A percentile compares a stretch with the other conserved stretches of the same genome.
These are phyloP conservation scores for Spongilla lacustris DNA, from an alignment of 37 sponge, comb jelly and placozoan genomes.

Conservation along the genomic window DNA sequence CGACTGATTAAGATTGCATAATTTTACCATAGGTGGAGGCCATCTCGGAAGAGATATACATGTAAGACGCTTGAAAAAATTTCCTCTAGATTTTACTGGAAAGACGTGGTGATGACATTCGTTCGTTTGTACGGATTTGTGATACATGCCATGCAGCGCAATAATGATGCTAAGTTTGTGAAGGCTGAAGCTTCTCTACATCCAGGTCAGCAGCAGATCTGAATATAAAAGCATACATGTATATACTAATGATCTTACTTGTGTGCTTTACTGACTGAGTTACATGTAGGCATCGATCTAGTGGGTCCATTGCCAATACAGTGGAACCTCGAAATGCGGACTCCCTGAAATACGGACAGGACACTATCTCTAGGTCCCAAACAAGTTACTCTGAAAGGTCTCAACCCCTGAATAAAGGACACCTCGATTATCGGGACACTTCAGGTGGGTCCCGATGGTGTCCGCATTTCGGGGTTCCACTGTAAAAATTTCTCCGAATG, in stretches of 20 bases:
- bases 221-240: not conserved
- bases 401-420: too few relatives aligned
- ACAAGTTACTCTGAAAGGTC: too few relatives aligned
- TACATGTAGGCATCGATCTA: conserved; percentile 50
- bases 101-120: not conserved
- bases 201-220: conserved; percentile 15
- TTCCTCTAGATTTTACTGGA: conserved; percentile 19
- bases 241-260: not conserved
- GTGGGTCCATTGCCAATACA: conserved; percentile 35
- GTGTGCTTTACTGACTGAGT: conserved; percentile 16
- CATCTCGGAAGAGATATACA: conserved; percentile 52
- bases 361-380: too few relatives aligned
- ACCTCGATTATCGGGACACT: too few relatives aligned
- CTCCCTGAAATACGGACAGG: too few relatives aligned
- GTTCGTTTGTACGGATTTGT: conserved; percentile 12
- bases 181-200: conserved; percentile 20
- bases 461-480: too few relatives aligned
- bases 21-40: conserved; percentile 13
- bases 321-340: conserved; percentile 29
- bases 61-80: conserved; percentile 43
- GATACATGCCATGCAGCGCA: conserved; percentile 40
- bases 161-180: conserved; percentile 26
- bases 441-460: too few relatives aligned
- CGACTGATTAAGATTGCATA: not conserved
- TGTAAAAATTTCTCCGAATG: conserved; percentile 52